Evolutionary conservation across 2,888 invertebrate species (phyloP).

Genomic region (Zele albiditarsus): DNA sequence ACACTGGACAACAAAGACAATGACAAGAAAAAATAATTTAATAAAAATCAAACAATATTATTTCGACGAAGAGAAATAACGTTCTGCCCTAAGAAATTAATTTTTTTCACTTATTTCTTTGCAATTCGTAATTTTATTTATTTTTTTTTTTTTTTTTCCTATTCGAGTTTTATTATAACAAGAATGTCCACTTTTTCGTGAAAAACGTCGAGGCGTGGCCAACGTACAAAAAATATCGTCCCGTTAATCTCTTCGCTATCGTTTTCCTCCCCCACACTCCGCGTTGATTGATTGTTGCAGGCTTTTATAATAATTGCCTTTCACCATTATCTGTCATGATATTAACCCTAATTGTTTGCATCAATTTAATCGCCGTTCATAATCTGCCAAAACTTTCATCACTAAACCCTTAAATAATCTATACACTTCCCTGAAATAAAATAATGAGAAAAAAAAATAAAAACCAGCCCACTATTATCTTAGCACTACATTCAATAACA

Average conservation of each 20-base stretch:
- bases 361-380: conserved; percentile 54
- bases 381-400: conserved; percentile 2
- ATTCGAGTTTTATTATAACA: conserved; percentile 4
- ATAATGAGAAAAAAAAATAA: background rate
- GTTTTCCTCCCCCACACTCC: conserved; percentile 35
- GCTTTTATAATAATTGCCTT: conserved; percentile 70
- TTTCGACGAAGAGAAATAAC: too few species aligned
- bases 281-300: conserved; percentile 67
- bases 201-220: conserved; percentile 33
- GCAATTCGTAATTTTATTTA: background rate
- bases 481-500: background rate
- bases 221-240: conserved; percentile 31
- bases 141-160: background rate
- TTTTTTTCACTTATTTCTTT: too few species aligned
- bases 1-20: too few species aligned
- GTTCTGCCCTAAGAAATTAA: too few species aligned
- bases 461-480: background rate
- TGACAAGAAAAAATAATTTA: too few species aligned
- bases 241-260: conserved; percentile 36
- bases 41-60: too few species aligned
- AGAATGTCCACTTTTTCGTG: conserved; percentile 29
- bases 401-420: background rate
- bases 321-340: conserved; percentile 57
- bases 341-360: conserved; percentile 62
- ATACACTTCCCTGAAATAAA: background rate